These are phyloP conservation scores for Ochropleura plecta DNA, from an alignment of 2,888 invertebrate species.

Conservation along the genomic window DNA sequence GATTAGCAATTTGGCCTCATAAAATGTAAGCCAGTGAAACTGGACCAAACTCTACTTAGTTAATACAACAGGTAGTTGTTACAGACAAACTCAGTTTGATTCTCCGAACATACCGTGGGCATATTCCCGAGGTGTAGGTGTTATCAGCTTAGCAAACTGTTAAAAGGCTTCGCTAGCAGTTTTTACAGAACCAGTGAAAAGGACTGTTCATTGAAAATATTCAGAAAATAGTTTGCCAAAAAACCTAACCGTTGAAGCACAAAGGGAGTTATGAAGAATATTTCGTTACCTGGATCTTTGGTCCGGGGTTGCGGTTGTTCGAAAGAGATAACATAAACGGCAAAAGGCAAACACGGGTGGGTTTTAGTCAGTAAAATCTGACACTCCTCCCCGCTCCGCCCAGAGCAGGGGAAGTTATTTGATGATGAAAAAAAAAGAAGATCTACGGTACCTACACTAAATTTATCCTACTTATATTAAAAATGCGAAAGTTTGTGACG, in stretches of 20 bases:
- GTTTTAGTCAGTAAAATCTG: too few relatives aligned
- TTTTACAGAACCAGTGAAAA: neutral
- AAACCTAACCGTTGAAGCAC: neutral
- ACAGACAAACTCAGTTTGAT: neutral
- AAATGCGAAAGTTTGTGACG: too few relatives aligned
- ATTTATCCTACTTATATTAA: too few relatives aligned
- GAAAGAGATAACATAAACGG: too few relatives aligned
- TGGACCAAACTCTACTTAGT: neutral
- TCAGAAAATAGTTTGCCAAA: neutral
- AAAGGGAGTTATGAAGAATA: neutral
- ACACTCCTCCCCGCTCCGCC: too few relatives aligned
- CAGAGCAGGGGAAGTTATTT: too few relatives aligned
- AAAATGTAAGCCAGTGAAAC: neutral
- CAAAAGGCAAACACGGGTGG: too few relatives aligned
- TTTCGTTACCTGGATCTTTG: neutral
- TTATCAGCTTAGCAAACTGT: conserved; percentile 8
- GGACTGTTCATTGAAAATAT: conserved; percentile 13
- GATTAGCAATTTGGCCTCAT: neutral
- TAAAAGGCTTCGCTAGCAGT: neutral
- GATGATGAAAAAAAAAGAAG: too few relatives aligned
- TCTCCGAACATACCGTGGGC: neutral
- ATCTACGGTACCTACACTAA: too few relatives aligned
- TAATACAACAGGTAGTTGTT: neutral
- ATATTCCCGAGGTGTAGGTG: conserved; percentile 7
- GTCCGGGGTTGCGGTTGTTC: too few relatives aligned